Evolutionary conservation across 2,888 invertebrate species (phyloP), one percentile per base, ranked within the genome.

Genomic region (Tromatobia lineatoria): DNA sequence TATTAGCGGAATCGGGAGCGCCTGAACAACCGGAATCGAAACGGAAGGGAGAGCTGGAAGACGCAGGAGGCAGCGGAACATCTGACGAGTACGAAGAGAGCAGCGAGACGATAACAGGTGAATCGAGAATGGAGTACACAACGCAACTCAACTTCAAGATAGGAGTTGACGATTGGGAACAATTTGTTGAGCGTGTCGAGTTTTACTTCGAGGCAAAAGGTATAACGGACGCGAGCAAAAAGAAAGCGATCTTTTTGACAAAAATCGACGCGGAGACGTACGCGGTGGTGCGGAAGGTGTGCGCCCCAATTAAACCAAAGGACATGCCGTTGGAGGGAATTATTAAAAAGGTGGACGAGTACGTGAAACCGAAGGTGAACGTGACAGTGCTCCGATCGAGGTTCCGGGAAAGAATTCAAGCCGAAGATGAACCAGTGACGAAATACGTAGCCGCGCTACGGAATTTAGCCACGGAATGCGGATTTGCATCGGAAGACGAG

Each of bases 111-210:
- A 13, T n/a, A 45, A 66, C 11, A 45, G 20, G 66, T 1, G 23
- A 2, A 45, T 3, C 11, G 20, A 23, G 47, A 13, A 50, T 50
- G 73, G 73, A 73, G 18, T 74, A 74, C 4, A n/a, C 29, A 25
- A 69, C 29, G 0, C 45, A 78, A 59, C 15, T 85, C 4, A 76
- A 82, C 11, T 82, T 76, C n/a, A 70, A 70, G 47, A 38, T 81
- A 1, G 75, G 81, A 15, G 47, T 59, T 13, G 67, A 82, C 20
- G 77, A 82, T 50, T 82, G 82, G 82, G 78, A 78, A 29, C 42
- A 83, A 52, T 83, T 83, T 45, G 52, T 79, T 10, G 82, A 82
- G n/a, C 61, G 82, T 13, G 42, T 84, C 4, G 84, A 84, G 10
- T 25, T 78, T 0, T 74, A 74, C 4, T 74, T 61, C 34, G 57